A percentile compares a stretch with the other conserved stretches of the same genome.
phyloP scores from a whole-genome alignment of 2,888 invertebrate species.

The Spodoptera littoralis region DNA sequence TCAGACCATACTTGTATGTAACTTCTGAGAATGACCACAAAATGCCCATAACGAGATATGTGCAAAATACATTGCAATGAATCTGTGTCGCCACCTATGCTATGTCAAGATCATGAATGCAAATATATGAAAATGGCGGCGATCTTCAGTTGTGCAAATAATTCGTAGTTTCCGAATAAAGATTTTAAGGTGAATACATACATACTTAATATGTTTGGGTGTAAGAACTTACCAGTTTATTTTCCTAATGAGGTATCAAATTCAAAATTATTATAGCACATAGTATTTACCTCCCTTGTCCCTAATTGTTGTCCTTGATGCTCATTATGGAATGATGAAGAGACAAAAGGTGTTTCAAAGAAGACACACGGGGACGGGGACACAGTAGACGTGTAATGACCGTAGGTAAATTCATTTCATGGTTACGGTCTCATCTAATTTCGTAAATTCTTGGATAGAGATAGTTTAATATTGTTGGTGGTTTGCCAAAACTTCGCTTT shows the following conservation, averaged over 20 bases:
- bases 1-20: constrained; percentile 44
- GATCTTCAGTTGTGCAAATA: constrained; percentile 2
- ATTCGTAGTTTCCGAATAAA: no score
- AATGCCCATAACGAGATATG: constrained; percentile 54
- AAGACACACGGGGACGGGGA: no score
- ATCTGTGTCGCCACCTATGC: constrained; percentile 35
- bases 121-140: constrained; percentile 7
- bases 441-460: constrained; percentile 68
- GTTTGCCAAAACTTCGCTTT: constrained; percentile 68
- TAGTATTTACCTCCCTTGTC: no score
- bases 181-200: no score
- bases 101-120: constrained; percentile 35
- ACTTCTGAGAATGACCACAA: constrained; percentile 63
- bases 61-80: constrained; percentile 51
- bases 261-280: no score
- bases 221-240: no score
- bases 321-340: no score
- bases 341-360: no score
- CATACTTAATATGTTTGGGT: no score
- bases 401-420: constrained; percentile 56
- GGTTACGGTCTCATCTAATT: constrained; percentile 64
- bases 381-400: constrained; percentile 11
- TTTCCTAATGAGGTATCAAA: no score
- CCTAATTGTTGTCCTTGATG: no score
- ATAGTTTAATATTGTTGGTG: constrained; percentile 68